Evolutionary conservation across 2,888 invertebrate species (phyloP), one percentile per base, ranked within the genome.

Genomic region (Philonicus albiceps): DNA sequence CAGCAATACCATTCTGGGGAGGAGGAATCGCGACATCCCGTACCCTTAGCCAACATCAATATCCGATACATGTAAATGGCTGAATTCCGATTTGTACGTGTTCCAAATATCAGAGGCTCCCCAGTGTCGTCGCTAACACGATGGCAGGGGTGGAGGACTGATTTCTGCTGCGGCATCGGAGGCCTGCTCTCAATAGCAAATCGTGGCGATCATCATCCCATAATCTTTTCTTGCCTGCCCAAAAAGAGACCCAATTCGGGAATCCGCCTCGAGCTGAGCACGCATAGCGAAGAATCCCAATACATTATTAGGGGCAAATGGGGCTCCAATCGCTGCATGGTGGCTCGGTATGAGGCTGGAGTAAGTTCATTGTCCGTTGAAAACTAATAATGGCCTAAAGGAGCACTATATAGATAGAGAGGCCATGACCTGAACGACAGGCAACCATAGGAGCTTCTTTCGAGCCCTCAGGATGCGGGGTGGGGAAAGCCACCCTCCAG

Each of bases 61-160:
- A 55, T 81, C 81, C 30, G 81, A 81, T 81, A 81, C 64, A 81
- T 81, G 81, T 81, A 81, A 81, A 81, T 81, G 81, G 81, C 34
- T 55, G 81, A 81, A 81, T 81, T 81, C 37, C 27, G 81, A 81
- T 81, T 81, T 81, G 81, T 81, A 81, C 81, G 81, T 81, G 81
- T 64, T 81, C 81, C 53, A 81, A 81, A 81, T 81, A 81, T 81
- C 34, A 53, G 81, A 81, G 64, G 11, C 19, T n/a, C 19, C 37
- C 16, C 74, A 73, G 16, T 73, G 31, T 11, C 6, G 27, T 8
- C 37, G 6, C 8, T n/a, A 3, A 13, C n/a, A n/a, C 7, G 19
- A 4, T 16, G 49, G 6, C 5, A 6, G n/a, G 40, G 16, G 0
- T 37, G 30, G 30, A 11, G 16, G 31, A 27, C 30, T 74, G 6